Evolutionary conservation across 2,888 invertebrate species (phyloP).

Genomic region (Euzophera pinguis): DNA sequence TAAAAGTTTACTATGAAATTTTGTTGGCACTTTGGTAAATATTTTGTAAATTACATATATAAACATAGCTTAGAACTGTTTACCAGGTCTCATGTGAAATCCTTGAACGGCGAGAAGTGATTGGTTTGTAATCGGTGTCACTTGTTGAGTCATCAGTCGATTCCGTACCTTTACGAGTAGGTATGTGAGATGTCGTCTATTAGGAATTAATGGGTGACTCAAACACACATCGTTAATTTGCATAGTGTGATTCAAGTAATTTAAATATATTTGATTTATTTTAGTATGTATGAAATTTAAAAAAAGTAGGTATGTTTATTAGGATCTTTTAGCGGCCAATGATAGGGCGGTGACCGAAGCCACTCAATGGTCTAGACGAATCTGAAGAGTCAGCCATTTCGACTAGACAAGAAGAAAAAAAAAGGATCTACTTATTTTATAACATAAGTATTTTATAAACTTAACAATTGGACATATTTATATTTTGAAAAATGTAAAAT

Average conservation of each 20-base stretch:
- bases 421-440: too few species aligned
- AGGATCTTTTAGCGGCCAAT: too few species aligned
- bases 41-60: neutral
- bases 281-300: too few species aligned
- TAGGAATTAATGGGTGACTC: neutral
- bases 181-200: neutral
- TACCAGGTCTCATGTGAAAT: neutral
- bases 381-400: too few species aligned
- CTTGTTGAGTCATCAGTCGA: constrained; percentile 8
- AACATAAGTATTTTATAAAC: too few species aligned
- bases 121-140: constrained; percentile 10
- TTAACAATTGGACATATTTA: too few species aligned
- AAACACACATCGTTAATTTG: neutral
- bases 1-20: too few species aligned
- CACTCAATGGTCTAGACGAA: too few species aligned
- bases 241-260: constrained; percentile 4
- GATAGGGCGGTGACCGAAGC: too few species aligned
- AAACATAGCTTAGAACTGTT: neutral
- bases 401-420: too few species aligned
- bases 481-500: too few species aligned
- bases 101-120: constrained; percentile 6
- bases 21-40: neutral
- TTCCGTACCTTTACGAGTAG: neutral
- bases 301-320: too few species aligned
- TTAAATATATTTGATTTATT: neutral